Conservation (phyloP, 2,113 vertebrate species). For the Nettapus auritus region DNA sequence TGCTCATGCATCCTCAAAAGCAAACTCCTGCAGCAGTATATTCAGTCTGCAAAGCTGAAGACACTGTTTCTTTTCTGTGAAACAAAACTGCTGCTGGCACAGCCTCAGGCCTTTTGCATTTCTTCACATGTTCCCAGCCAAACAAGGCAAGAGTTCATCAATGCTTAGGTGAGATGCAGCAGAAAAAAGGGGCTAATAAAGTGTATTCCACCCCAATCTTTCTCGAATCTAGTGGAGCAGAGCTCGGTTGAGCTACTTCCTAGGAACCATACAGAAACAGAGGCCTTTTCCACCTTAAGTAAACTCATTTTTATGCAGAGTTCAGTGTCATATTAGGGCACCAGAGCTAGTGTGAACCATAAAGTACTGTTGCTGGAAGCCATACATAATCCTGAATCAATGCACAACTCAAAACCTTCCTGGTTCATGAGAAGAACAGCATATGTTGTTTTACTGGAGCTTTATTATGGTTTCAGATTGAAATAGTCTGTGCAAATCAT, state of each 20-base stretch:
- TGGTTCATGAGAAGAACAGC: not conserved
- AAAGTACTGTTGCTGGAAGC: not conserved
- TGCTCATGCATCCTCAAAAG: not conserved
- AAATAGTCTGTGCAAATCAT: not conserved
- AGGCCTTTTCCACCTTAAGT: not conserved
- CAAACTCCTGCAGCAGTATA: not conserved
- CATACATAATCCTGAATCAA: not conserved
- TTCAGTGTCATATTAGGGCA: not conserved
- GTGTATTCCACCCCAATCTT: rapidly evolving
- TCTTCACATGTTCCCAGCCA: not conserved
- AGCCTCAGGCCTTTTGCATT: not conserved
- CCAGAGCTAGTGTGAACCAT: not conserved
- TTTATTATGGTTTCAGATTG: not conserved
- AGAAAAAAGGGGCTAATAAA: not conserved
- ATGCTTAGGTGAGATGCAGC: not conserved
- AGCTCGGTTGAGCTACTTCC: not conserved
- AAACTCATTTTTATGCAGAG: not conserved
- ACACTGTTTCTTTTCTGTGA: not conserved
- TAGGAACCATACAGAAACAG: not conserved
- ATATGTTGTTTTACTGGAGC: not conserved
- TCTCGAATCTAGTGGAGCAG: not conserved
- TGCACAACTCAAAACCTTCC: not conserved
- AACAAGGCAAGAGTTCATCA: not conserved
- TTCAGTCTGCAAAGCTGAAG: not conserved
- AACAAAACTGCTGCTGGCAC: not conserved